These are phyloP conservation scores for Thymallus thymallus DNA, from an alignment of 2,113 vertebrate species.

Conservation along the genomic window DNA sequence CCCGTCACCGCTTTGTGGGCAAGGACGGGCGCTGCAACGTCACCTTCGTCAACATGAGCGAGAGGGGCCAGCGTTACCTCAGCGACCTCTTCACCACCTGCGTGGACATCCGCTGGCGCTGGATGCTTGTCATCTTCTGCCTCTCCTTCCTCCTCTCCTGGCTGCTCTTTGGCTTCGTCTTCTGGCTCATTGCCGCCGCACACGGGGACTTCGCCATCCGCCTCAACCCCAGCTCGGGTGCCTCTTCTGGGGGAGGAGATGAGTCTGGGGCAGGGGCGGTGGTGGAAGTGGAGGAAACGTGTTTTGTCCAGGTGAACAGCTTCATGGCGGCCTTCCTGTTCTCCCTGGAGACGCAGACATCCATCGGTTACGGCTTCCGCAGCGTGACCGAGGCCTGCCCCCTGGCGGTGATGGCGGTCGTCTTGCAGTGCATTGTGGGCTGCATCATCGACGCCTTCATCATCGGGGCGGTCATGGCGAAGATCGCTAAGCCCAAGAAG, in stretches of 20 bases:
- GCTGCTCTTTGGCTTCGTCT: conserved; percentile 87
- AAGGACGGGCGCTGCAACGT: conserved; percentile 91
- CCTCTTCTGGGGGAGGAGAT: conserved; percentile 45
- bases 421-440: conserved; percentile 90
- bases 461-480: conserved; percentile 89
- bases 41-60: conserved; percentile 87
- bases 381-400: conserved; percentile 90
- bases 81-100: conserved; percentile 91
- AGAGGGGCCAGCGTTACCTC: conserved; percentile 86
- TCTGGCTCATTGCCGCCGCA: conserved; percentile 87
- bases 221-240: conserved; percentile 57
- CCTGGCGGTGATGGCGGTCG: conserved; percentile 85
- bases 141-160: conserved; percentile 90
- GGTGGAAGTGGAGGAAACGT: conserved; percentile 64
- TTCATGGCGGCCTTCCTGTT: conserved; percentile 90
- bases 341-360: conserved; percentile 91
- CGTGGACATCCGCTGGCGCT: conserved; percentile 91
- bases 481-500: conserved; percentile 94
- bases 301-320: conserved; percentile 86
- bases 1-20: conserved; percentile 84
- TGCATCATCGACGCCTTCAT: conserved; percentile 92
- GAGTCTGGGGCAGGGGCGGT: conserved; percentile 48
- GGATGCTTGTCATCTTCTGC: conserved; percentile 90
- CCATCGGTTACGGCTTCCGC: conserved; percentile 89
- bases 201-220: conserved; percentile 80